phyloP scores from a whole-genome alignment of 1,140 invertebrate species.

The Saccostrea cuccullata region DNA sequence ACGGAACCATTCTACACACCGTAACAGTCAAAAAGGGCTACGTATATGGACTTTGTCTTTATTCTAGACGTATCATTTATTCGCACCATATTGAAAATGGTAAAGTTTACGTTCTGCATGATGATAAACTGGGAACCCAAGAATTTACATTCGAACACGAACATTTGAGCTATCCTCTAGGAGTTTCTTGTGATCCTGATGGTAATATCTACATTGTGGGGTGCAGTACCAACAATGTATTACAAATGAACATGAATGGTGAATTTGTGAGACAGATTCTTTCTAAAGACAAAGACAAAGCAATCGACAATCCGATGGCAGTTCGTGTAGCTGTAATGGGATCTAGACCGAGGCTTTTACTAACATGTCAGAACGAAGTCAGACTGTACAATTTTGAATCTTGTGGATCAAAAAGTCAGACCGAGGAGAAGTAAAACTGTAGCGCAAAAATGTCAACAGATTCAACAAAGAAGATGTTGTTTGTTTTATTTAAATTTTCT shows the following conservation, averaged over 20 bases:
- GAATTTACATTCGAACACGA: constrained; percentile 22
- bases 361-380: constrained; percentile 18
- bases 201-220: constrained; percentile 28
- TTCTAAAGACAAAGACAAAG: background rate
- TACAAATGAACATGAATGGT: background rate
- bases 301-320: background rate
- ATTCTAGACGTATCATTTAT: constrained; percentile 21
- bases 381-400: background rate
- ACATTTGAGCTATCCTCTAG: background rate
- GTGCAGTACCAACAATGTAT: constrained; percentile 29
- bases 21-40: background rate
- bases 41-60: constrained; percentile 2
- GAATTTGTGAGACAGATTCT: background rate
- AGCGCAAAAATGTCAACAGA: too few relatives aligned
- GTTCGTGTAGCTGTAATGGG: background rate
- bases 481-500: too few relatives aligned
- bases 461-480: too few relatives aligned
- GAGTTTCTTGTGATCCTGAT: background rate
- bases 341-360: background rate
- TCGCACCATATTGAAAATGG: constrained; percentile 1
- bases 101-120: background rate
- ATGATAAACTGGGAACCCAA: background rate
- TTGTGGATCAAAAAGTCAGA: background rate
- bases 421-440: too few relatives aligned
- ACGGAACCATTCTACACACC: background rate